Base-by-base conservation (phyloP, 2,888 invertebrate genomes). In the Notodonta dromedarius region DNA sequence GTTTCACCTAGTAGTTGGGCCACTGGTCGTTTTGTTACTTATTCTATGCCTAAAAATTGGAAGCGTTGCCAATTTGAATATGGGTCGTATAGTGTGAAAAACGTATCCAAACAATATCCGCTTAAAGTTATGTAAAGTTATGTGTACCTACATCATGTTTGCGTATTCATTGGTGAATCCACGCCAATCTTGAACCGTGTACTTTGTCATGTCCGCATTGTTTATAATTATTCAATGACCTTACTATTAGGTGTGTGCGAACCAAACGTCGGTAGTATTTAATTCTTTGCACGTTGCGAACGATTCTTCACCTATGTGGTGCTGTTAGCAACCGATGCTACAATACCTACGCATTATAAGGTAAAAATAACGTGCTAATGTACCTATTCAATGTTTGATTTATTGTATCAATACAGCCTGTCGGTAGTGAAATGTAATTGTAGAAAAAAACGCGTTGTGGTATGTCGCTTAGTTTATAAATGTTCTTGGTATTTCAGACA, bases 201-300 rank as follows among this genome's bases (percentile, higher is more conserved):
- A 51, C 14, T 13, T 48, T 48, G 14, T 7, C 7, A 11, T 11
- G 50, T 50, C 51, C 46, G 39, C 54, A 53, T 52, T 24, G 58
- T 24, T 44, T 42, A 35, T 14, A 51, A 7, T 51, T 50, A 62
- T 14, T 56, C 58, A 59, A 55, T 72, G 70, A 69, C 70, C 70
- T 71, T 71, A 73, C 48, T 61, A 58, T 66, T 71, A 57, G 54
- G 65, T 16, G n/a, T 61, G 57, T 58, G 51, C 56, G 50, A 58
- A 63, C 44, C 53, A 54, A 51, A 16, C 2, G 24, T 24, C 60
- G 39, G 62, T 42, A 69, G 69, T 71, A 63, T 40, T 12, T 59
- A 69, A 71, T 69, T 59, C 55, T 35, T 35, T 35, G 35, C 35
- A 35, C 35, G 35, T 35, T 35, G 6, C 5, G 35, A 35, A 40